Conservation (phyloP, 2,888 invertebrate genomes). For the Sialis lutaria region DNA sequence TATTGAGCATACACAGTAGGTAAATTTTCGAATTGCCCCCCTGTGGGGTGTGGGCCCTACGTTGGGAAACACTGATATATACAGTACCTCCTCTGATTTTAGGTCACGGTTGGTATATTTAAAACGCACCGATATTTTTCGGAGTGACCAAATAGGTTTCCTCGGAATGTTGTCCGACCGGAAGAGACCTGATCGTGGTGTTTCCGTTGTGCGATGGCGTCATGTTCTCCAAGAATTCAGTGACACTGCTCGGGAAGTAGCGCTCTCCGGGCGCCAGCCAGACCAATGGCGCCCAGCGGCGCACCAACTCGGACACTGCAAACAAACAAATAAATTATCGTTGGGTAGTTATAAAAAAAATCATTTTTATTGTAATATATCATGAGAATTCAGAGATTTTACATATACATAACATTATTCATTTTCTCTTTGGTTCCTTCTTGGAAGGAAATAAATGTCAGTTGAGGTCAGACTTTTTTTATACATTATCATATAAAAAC, state of each 20-base stretch:
- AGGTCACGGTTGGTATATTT: neutral
- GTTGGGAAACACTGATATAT: too few relatives aligned
- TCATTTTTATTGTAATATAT: too few relatives aligned
- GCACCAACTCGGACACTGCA: conserved; percentile 26
- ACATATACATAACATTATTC: too few relatives aligned
- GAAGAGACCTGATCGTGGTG: conserved; percentile 10
- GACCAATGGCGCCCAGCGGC: conserved; percentile 45
- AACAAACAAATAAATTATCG: neutral
- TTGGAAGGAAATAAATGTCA: too few relatives aligned
- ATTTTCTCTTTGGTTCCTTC: too few relatives aligned
- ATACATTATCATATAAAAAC: too few relatives aligned
- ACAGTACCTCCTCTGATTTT: neutral
- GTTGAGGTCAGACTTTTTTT: too few relatives aligned
- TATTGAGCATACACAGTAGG: too few relatives aligned
- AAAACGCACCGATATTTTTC: conserved; percentile 24
- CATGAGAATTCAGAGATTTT: too few relatives aligned
- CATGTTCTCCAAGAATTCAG: conserved; percentile 40
- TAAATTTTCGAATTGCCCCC: too few relatives aligned
- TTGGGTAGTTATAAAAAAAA: too few relatives aligned
- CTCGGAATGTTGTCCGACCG: conserved; percentile 20
- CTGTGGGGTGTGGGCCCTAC: too few relatives aligned
- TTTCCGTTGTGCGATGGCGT: conserved; percentile 10
- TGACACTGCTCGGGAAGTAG: conserved; percentile 41
- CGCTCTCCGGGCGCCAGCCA: conserved; percentile 47
- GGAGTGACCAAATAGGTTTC: conserved; percentile 32